Evolutionary conservation across 2,888 invertebrate genomes (phyloP).

Genomic region (Ischnus inquisitorius): DNA sequence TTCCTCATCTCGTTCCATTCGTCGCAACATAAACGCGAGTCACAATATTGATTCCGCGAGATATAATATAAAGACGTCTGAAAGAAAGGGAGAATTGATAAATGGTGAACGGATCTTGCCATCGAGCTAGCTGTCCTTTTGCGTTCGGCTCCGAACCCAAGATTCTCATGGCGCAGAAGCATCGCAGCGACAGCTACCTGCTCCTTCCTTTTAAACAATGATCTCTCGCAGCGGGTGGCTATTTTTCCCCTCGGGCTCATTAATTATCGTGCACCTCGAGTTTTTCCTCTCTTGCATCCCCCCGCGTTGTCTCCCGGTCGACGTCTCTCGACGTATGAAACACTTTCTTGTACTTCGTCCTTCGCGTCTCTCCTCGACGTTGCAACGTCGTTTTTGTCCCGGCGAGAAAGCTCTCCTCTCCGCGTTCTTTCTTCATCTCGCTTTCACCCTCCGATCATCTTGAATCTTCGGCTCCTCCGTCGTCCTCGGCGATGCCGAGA

Average conservation of each 20-base stretch:
- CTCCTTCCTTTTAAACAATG: constrained; percentile 56
- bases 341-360: constrained; percentile 37
- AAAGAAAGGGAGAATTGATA: constrained; percentile 53
- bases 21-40: constrained; percentile 52
- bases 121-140: constrained; percentile 27
- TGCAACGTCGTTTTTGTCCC: constrained; percentile 22
- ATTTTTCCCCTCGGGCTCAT: constrained; percentile 61
- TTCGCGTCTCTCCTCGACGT: background rate
- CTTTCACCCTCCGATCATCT: constrained; percentile 45
- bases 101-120: constrained; percentile 54
- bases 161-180: constrained; percentile 52
- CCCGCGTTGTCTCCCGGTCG: background rate
- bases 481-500: constrained; percentile 11
- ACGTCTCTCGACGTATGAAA: constrained; percentile 41
- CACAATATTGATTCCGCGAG: constrained; percentile 68
- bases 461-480: constrained; percentile 30
- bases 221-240: constrained; percentile 67
- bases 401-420: constrained; percentile 24
- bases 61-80: constrained; percentile 19
- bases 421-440: constrained; percentile 9
- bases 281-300: constrained; percentile 23
- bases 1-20: constrained; percentile 22
- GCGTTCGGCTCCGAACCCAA: constrained; percentile 25
- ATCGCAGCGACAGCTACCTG: constrained; percentile 49
- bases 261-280: constrained; percentile 66